phyloP scores from a whole-genome alignment of 2,797 vertebrate species.

The Ibycter americanus region DNA sequence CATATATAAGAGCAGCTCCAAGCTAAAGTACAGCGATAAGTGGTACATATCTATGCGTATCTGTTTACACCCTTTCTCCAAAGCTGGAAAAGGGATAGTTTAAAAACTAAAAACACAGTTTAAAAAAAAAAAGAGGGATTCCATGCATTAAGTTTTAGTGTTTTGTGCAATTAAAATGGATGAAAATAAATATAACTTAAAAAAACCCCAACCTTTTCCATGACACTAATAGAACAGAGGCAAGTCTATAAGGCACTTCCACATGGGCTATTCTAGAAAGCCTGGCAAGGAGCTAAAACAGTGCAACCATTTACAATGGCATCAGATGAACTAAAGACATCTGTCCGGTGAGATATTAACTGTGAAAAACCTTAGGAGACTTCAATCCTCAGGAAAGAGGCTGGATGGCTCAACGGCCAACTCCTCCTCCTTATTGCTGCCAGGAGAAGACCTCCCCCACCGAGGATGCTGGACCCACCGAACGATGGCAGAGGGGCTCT shows the following conservation, averaged over 20 bases:
- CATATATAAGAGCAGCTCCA: constrained; percentile 36
- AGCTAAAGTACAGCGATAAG: constrained; percentile 71
- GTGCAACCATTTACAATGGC: constrained; percentile 40
- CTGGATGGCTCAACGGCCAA: background rate
- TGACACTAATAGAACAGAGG: constrained; percentile 66
- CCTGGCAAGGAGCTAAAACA: constrained; percentile 37
- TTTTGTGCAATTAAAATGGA: constrained; percentile 78
- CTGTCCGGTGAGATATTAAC: background rate
- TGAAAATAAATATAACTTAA: constrained; percentile 82
- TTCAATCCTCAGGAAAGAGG: background rate
- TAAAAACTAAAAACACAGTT: constrained; percentile 43
- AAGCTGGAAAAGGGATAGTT: constrained; percentile 22
- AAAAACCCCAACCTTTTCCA: constrained; percentile 56
- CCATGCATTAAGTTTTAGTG: constrained; percentile 77
- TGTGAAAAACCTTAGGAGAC: background rate
- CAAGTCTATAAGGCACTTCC: constrained; percentile 72
- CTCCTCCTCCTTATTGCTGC: background rate
- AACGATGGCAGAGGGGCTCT: background rate
- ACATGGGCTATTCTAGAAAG: constrained; percentile 56
- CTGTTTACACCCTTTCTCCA: constrained; percentile 8
- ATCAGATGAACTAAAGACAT: background rate
- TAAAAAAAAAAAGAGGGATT: background rate
- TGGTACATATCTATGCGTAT: constrained; percentile 22
- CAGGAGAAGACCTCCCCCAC: background rate
- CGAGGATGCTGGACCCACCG: background rate